Percentiles rank a stretch among this genome's conserved stretches.
phyloP scores from a whole-genome alignment of 1,140 invertebrate species.

The Drosophila azteca region DNA sequence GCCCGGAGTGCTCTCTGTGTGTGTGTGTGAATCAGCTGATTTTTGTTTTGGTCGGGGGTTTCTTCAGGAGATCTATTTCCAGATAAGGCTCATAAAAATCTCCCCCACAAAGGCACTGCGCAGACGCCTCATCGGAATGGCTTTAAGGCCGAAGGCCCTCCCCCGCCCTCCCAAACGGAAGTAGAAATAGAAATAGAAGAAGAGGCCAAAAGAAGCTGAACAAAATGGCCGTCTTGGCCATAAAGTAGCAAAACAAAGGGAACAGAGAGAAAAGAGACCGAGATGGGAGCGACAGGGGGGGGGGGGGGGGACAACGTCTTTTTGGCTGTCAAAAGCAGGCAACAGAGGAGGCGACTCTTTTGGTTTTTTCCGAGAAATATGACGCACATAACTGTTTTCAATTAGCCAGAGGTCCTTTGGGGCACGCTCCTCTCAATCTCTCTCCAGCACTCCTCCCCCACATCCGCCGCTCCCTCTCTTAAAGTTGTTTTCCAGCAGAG shows the following conservation, averaged over 20 bases:
- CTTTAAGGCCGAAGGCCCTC: constrained; percentile 26
- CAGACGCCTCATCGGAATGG: constrained; percentile 50
- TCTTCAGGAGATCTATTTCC: constrained; percentile 49
- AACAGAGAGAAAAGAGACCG: background rate
- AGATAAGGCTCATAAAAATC: constrained; percentile 44
- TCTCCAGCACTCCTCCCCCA: background rate
- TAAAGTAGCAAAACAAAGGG: constrained; percentile 48
- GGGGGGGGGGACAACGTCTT: background rate
- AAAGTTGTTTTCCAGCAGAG: constrained; percentile 44
- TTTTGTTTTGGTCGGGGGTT: constrained; percentile 69
- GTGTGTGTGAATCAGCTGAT: constrained; percentile 64
- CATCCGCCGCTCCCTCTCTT: constrained; percentile 11
- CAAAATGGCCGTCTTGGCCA: constrained; percentile 50
- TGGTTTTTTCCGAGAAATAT: constrained; percentile 50
- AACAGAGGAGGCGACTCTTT: constrained; percentile 35
- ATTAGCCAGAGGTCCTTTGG: constrained; percentile 54
- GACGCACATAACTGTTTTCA: constrained; percentile 68
- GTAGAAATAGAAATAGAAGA: background rate
- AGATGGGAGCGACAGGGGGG: background rate
- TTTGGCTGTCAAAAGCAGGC: constrained; percentile 1
- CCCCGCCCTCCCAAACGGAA: too few species aligned
- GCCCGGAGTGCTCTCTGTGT: background rate
- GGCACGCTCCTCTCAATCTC: constrained; percentile 31
- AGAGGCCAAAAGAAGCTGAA: constrained; percentile 12
- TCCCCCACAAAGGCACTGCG: constrained; percentile 15